Evolutionary conservation across 53 echinoderm and acorn worm species (phyloP).

Genomic region (Echinometra lucunter): DNA sequence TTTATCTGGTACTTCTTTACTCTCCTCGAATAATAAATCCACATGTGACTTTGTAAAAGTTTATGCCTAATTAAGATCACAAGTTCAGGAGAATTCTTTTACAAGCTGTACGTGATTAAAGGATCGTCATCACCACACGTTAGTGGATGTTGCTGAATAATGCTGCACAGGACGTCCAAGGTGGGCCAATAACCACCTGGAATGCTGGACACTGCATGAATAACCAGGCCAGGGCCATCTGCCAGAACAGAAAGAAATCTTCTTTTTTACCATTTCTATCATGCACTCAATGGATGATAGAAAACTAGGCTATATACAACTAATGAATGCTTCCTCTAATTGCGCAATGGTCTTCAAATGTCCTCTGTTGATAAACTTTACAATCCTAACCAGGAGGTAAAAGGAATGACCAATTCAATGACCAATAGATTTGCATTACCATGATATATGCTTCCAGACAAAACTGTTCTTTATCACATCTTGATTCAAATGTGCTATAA

Average conservation of each 20-base stretch:
- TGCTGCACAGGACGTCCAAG: not conserved
- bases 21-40: no score
- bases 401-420: conserved; percentile 8
- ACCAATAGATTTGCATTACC: not conserved
- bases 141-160: no score
- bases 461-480: not conserved
- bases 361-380: not conserved
- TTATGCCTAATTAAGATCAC: not conserved
- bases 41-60: not conserved
- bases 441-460: not conserved
- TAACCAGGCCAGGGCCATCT: conserved; percentile 10
- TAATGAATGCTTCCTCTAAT: not conserved
- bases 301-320: not conserved
- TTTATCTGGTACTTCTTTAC: no score
- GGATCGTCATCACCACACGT: not conserved
- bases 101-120: not conserved
- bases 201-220: not conserved
- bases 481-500: not conserved
- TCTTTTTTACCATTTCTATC: not conserved
- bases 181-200: not conserved
- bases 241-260: not conserved
- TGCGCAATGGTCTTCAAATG: not conserved
- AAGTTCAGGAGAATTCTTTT: not conserved
- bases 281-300: not conserved
- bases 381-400: not conserved